Evolutionary conservation across 1,140 invertebrate genomes (phyloP), one percentile per base, ranked within the genome.

Genomic region (Solenopsis invicta): DNA sequence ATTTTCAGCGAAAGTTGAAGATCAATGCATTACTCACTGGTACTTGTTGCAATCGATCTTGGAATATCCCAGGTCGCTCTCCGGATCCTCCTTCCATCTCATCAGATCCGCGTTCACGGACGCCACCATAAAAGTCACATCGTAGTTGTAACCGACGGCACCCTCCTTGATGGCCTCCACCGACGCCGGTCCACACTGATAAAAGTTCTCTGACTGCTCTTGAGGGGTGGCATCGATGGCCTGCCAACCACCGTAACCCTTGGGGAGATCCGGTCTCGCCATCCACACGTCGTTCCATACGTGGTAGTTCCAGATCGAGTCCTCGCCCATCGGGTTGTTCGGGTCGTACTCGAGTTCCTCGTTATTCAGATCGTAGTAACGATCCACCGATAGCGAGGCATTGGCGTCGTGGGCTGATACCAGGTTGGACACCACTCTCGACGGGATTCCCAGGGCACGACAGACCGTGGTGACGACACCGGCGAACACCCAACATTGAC

Each of bases 271-370:
- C 0, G 96, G 96, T n/a, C 97, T 93, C 6, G 95, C 94, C 95
- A 97, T 97, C 97, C 97, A 97, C 10, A 96, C 96, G n/a, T 97
- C 97, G 90, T 97, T 97, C 97, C 97, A 97, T 0, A 97, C 97
- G 92, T 97, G 97, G 90, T 97, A 97, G 91, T 97, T 97, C 97
- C 96, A 96, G 86, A 95, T 93, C 0, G 94, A 93, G 34, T 95
- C 94, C 13, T 92, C 91, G 1, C 90, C 91, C 0, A 24, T 50
- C 4, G 72, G 50, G 10, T 94, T 94, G 62, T 92, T 93, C 0
- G 93, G 94, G 64, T 95, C 93, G 52, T 92, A 91, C 0, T 94
- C 93, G 16, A 95, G 89, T 48, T 96, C 95, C 45, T 96, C 95
- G 61, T 96, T 95, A 13, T 95, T 93, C 0, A 21, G 48, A 86